Percentiles rank a stretch among this genome's conserved stretches.
phyloP scores from a whole-genome alignment of 2,888 invertebrate species.

The Luperina nickerlii region DNA sequence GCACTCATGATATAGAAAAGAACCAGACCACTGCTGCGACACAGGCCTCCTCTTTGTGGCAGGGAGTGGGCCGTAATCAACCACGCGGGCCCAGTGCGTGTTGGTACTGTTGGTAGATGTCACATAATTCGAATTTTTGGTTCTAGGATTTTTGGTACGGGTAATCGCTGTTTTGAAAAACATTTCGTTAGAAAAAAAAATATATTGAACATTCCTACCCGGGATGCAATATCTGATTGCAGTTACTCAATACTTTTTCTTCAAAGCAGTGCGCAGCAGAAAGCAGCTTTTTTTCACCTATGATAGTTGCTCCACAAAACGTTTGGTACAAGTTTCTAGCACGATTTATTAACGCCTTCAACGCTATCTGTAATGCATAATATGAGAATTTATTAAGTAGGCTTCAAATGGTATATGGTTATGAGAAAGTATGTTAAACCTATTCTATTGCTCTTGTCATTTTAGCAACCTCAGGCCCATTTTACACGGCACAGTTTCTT shows the following conservation, averaged over 20 bases:
- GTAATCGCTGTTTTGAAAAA: background rate
- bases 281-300: slow-evolving; percentile 71
- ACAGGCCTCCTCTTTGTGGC: background rate
- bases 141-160: no score
- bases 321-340: slow-evolving; percentile 60
- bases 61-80: background rate
- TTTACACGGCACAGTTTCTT: background rate
- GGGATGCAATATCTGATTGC: slow-evolving; percentile 5
- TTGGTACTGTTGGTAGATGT: background rate
- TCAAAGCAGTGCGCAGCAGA: slow-evolving; percentile 82
- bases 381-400: background rate
- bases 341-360: slow-evolving; percentile 64
- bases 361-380: slow-evolving; percentile 71
- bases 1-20: background rate
- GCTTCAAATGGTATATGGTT: background rate
- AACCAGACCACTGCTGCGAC: background rate
- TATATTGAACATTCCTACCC: slow-evolving; percentile 49
- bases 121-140: background rate
- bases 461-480: background rate
- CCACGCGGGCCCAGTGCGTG: background rate
- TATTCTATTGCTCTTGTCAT: background rate
- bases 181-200: background rate
- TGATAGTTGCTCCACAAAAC: slow-evolving; percentile 79
- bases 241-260: slow-evolving; percentile 25
- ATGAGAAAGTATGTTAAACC: background rate